Evolutionary conservation across 2,113 vertebrate species (phyloP).

Genomic region (Cheilinus undulatus): DNA sequence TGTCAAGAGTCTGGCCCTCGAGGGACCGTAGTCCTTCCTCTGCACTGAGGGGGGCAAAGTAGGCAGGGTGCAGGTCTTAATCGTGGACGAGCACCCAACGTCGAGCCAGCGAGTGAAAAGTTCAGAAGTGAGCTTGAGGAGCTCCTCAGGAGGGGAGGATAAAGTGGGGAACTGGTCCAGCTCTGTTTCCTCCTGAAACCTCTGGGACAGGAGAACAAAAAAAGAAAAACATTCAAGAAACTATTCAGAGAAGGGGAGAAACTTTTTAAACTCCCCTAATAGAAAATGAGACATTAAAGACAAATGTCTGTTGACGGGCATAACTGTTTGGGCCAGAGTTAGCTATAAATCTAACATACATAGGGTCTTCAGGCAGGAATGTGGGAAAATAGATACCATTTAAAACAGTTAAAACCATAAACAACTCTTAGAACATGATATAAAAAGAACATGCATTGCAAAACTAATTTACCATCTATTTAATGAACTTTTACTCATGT

Average conservation of each 20-base stretch:
- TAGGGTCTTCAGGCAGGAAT: too few species aligned
- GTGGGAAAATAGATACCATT: too few species aligned
- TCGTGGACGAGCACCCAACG: constrained; percentile 52
- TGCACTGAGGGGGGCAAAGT: constrained; percentile 60
- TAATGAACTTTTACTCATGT: too few species aligned
- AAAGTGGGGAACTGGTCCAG: constrained; percentile 43
- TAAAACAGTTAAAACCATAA: too few species aligned
- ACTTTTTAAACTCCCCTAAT: too few species aligned
- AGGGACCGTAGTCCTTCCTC: constrained; percentile 54
- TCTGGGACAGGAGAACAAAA: constrained; percentile 58
- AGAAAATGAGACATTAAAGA: too few species aligned
- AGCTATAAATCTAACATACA: too few species aligned
- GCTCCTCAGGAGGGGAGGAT: constrained; percentile 78
- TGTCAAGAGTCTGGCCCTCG: constrained; percentile 64
- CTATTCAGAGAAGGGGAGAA: background rate
- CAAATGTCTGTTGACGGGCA: too few species aligned
- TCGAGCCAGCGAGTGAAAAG: constrained; percentile 75
- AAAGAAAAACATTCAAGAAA: background rate
- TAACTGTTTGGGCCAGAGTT: too few species aligned
- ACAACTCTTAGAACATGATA: too few species aligned
- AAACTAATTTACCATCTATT: too few species aligned
- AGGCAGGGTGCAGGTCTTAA: constrained; percentile 68
- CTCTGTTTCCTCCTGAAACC: constrained; percentile 76
- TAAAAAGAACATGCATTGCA: too few species aligned
- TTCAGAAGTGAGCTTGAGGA: constrained; percentile 77